Conservation (phyloP, 35 echinoderm and acorn worm species). For the Lytechinus variegatus region DNA sequence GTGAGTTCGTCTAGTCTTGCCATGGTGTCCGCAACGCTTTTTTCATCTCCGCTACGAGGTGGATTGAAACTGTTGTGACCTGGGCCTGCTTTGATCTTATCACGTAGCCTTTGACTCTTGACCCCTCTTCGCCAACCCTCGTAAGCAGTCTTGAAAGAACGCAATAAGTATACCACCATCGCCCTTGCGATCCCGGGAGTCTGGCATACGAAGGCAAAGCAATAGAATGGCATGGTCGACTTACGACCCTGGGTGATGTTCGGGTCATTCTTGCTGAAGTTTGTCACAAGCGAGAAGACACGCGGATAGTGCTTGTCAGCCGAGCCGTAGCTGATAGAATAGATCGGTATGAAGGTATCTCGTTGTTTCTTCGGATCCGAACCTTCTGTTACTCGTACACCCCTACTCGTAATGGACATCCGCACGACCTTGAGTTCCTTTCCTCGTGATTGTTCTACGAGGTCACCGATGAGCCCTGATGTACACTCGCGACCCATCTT, state of each 20-base stretch:
- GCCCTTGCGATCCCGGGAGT: slow-evolving; percentile 62
- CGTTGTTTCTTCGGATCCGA: slow-evolving; percentile 48
- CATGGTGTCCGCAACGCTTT: neutral
- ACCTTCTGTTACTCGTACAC: slow-evolving; percentile 78
- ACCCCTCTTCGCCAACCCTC: slow-evolving; percentile 63
- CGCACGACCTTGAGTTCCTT: slow-evolving; percentile 70
- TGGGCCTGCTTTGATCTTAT: slow-evolving; percentile 77
- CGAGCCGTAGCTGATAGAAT: slow-evolving; percentile 83
- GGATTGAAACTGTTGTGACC: slow-evolving; percentile 44
- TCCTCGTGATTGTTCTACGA: slow-evolving; percentile 67
- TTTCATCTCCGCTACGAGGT: neutral
- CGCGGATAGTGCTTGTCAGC: slow-evolving; percentile 76
- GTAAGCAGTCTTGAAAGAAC: slow-evolving; percentile 85
- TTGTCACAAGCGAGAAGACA: slow-evolving; percentile 91
- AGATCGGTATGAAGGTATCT: slow-evolving; percentile 92
- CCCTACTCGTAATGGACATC: slow-evolving; percentile 72
- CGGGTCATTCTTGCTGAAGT: slow-evolving; percentile 55
- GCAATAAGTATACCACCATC: slow-evolving; percentile 84
- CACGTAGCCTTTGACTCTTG: slow-evolving; percentile 70
- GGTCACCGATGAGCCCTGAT: slow-evolving; percentile 45
- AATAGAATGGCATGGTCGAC: slow-evolving; percentile 62
- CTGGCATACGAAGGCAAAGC: slow-evolving; percentile 75
- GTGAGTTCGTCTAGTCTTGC: slow-evolving; percentile 36
- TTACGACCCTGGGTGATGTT: neutral
- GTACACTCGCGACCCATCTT: slow-evolving; percentile 86